Evolutionary conservation across 2,888 invertebrate species (phyloP), one percentile per base, ranked within the genome.

Genomic region (Chaetogeoica ovagalla): DNA sequence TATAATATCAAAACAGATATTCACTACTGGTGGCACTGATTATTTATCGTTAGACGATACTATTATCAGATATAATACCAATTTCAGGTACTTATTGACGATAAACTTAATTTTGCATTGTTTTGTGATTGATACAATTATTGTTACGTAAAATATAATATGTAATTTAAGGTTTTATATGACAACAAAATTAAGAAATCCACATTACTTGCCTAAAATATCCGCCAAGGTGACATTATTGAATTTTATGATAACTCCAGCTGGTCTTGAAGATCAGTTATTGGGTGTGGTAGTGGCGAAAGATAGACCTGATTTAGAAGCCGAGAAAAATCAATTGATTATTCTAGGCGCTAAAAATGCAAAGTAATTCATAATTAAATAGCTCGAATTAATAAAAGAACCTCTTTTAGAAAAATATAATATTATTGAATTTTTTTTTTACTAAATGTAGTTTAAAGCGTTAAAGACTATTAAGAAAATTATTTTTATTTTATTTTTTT

Each of bases 141-240:
- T 66, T 21, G 43, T 43, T 30, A 30, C 30, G 30, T 30, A 30
- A 30, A 2, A 43, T 15, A 15, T 37, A 15, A 30, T 13, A 43
- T 43, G 8, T 43, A 0, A 19, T 63, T 69, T 37, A 84, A 93
- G 95, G 84, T 90, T 98, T 82, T 97, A 96, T 86, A 94, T 98
- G 83, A 96, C 96, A 21, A 97, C 97, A 3, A 97, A 96, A 86
- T 87, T 96, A 66, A 89, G 95, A 37, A 97, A 97, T 88, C 97
- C 97, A 0, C 97, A 97, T 87, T 97, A 96, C 86, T 86, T 96
- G 76, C 97, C 97, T 0, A 97, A 98, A 87, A 91, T 96, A 8
- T 94, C 96, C 0, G 96, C 96, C 0, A 95, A 97, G 86, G 93
- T 94, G 5, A 95, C 96, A 0, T 86, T 97, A 37, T 89, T 97